Evolutionary conservation across 2,113 vertebrate species (phyloP).

Genomic region (Dicentrarchus labrax): DNA sequence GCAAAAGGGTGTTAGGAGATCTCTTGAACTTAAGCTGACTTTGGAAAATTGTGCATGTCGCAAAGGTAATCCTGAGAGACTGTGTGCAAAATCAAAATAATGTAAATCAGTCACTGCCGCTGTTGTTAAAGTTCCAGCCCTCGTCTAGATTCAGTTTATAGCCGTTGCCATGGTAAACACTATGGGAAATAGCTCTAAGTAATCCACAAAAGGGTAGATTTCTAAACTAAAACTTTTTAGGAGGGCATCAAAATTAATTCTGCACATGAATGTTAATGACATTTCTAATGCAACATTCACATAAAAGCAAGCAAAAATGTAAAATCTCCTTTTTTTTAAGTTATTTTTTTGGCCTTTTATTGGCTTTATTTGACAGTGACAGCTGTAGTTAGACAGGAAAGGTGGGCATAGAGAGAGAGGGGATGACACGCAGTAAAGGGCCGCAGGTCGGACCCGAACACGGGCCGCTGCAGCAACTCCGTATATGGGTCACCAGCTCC

Average conservation of each 20-base stretch:
- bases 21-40: slow-evolving; percentile 25
- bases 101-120: not conserved
- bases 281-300: not conserved
- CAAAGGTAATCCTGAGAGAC: not conserved
- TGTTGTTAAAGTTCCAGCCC: not conserved
- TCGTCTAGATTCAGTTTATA: not conserved
- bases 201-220: not conserved
- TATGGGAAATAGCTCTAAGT: not conserved
- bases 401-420: too few relatives aligned
- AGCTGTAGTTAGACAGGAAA: too few relatives aligned
- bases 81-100: not conserved
- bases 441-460: too few relatives aligned
- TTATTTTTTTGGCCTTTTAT: too few relatives aligned
- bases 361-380: too few relatives aligned
- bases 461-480: too few relatives aligned
- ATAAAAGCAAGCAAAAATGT: not conserved
- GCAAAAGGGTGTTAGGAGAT: slow-evolving; percentile 35
- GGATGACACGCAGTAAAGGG: too few relatives aligned
- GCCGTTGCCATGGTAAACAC: not conserved
- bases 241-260: not conserved
- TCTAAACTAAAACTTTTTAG: not conserved
- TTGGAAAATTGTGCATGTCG: not conserved
- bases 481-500: too few relatives aligned
- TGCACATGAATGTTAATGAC: not conserved
- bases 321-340: too few relatives aligned